phyloP scores from a whole-genome alignment of 2,888 invertebrate species.

The Zootermopsis nevadensis region DNA sequence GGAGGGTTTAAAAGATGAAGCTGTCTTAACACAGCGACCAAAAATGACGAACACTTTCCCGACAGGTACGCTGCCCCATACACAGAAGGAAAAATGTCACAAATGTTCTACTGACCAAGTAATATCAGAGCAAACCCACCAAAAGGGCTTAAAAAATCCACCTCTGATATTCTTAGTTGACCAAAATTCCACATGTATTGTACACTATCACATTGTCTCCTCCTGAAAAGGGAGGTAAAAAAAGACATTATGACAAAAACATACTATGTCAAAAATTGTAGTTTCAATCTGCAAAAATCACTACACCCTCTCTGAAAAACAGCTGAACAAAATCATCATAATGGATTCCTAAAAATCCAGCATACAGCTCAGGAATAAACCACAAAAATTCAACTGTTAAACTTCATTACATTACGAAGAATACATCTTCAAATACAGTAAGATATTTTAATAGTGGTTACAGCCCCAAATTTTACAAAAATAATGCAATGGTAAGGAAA shows the following conservation, averaged over 20 bases:
- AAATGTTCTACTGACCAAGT: constrained; percentile 60
- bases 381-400: constrained; percentile 46
- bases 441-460: constrained; percentile 51
- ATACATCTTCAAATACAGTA: constrained; percentile 49
- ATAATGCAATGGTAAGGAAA: constrained; percentile 47
- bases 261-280: constrained; percentile 53
- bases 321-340: constrained; percentile 53
- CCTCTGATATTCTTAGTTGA: constrained; percentile 57
- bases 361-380: constrained; percentile 33
- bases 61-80: constrained; percentile 82
- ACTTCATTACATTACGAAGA: constrained; percentile 47
- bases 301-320: constrained; percentile 53
- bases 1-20: constrained; percentile 51
- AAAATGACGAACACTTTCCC: constrained; percentile 51
- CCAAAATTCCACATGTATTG: constrained; percentile 61
- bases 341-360: constrained; percentile 22
- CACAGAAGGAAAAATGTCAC: constrained; percentile 90
- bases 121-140: constrained; percentile 52
- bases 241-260: constrained; percentile 53
- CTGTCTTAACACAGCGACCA: constrained; percentile 48
- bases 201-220: constrained; percentile 56
- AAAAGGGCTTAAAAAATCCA: constrained; percentile 60
- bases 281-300: constrained; percentile 53
- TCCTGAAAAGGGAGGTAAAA: constrained; percentile 61
- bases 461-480: constrained; percentile 50